Base-by-base conservation (phyloP, 2,888 invertebrate genomes). In the Furcula furcula region DNA sequence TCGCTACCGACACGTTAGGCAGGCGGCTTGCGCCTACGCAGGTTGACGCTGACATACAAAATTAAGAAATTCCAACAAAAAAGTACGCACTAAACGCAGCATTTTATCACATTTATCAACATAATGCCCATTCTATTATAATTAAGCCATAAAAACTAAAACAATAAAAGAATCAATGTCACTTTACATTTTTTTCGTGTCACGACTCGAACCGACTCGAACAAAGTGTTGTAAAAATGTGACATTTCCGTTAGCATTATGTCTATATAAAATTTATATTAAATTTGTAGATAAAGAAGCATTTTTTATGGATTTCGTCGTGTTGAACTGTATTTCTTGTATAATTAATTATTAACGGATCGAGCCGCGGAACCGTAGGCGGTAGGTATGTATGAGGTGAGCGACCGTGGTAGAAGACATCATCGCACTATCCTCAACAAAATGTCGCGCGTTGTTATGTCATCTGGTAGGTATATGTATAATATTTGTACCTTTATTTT, bases 21-120 rank as follows among this genome's bases (percentile, higher is more conserved):
- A 29, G 28, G 34, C 39, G n/a, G 22, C 47, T 47, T 54, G 71
- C 74, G 77, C 69, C 51, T 65, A 69, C 70, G 69, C 67, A 61
- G 68, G 58, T 66, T 62, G 10, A 41, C 45, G 40, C 38, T 40
- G 52, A 46, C 38, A 35, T 2, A 25, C 27, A 12, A 54, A 65
- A 70, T 72, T 60, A 66, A 70, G 65, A 64, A 67, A 71, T 71
- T 55, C 53, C 50, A 36, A 26, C n/a, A 57, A 46, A 44, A 38
- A 38, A 40, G 40, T 19, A 31, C 31, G 36, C 40, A 48, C 40
- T 28, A 9, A 18, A 18, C 28, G 18, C 7, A 4, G 5, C 31
- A 27, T 36, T 34, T 27, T 38, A 31, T 29, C 29, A 12, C 31
- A 11, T 26, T 23, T 30, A 38, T 52, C 12, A 16, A 6, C 26